Base-by-base conservation (phyloP, 2,888 invertebrate genomes). In the Stratiomys singularior region DNA sequence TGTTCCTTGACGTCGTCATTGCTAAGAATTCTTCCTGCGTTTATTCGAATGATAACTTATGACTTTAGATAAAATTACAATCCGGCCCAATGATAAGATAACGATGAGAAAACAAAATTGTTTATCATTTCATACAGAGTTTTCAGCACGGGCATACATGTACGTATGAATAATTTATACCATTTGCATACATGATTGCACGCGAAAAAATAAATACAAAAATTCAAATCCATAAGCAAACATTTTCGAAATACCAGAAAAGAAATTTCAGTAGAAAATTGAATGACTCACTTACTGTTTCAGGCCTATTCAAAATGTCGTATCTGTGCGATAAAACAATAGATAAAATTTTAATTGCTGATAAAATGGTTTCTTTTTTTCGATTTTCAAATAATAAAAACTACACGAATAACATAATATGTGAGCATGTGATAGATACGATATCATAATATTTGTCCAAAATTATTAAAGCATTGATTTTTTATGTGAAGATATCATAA, bases 111-210 rank as follows among this genome's bases (percentile, higher is more conserved):
- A 60, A 60, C 23, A 60, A 60, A 23, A 60, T 23, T 60, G 58
- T 60, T 60, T 60, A 60, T 23, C 58, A 60, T 60, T 60, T 60
- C 58, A 23, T 13, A 60, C 25, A 44, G 13, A 52, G 4, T 52
- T 4, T 52, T 13, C 52, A 52, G 52, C 13, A 9, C 44, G 15
- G 52, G 37, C 9, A 37, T 37, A 37, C 9, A 37, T 9, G 9
- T 37, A 37, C 9, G 37, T 37, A 37, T n/a, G 37, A 37, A 5
- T 5, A 3, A 37, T 37, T 5, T 37, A 37, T 37, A 37, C 9
- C 37, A 37, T 37, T 5, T 37, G 37, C 4, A 52, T 18, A 9
- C 4, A 52, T 52, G 15, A 52, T 13, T 52, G 15, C 15, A 18
- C 15, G 4, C 52, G 4, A 18, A 52, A n/a, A n/a, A n/a, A n/a